A percentile compares a stretch with the other conserved stretches of the same genome.
Evolutionary conservation across 1,140 invertebrate species (phyloP).

Genomic region (Trypoxylus dichotomus): DNA sequence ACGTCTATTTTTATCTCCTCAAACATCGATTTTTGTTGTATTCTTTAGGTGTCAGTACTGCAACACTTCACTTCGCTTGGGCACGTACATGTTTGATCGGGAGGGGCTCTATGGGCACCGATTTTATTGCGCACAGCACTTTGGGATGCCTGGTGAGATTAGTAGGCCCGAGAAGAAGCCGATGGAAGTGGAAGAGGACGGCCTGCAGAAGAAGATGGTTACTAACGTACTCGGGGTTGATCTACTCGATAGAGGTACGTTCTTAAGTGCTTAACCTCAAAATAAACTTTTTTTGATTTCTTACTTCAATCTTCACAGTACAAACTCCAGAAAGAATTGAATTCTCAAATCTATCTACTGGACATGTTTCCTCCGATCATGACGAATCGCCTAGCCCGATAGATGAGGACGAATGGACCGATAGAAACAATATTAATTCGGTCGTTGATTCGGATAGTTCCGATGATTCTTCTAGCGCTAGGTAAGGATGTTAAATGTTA

Average conservation of each 20-base stretch:
- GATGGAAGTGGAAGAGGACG: constrained; percentile 32
- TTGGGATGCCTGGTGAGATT: constrained; percentile 62
- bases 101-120: constrained; percentile 70
- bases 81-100: constrained; percentile 76
- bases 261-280: background rate
- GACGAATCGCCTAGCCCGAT: constrained; percentile 78
- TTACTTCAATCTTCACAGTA: constrained; percentile 44
- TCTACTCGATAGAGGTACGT: constrained; percentile 61
- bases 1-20: background rate
- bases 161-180: constrained; percentile 45
- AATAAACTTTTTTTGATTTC: constrained; percentile 22
- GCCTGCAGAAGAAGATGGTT: constrained; percentile 44
- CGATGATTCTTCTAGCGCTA: constrained; percentile 62
- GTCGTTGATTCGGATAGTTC: constrained; percentile 74
- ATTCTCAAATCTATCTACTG: constrained; percentile 69
- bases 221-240: constrained; percentile 57
- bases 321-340: constrained; percentile 83
- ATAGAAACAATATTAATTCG: constrained; percentile 83
- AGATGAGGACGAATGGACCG: constrained; percentile 92
- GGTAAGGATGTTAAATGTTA: constrained; percentile 37
- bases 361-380: constrained; percentile 64
- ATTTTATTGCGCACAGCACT: constrained; percentile 84
- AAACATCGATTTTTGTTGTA: background rate
- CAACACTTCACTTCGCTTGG: constrained; percentile 67
- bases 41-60: constrained; percentile 70